Conservation (phyloP, 2,113 vertebrate genomes). For the Marmota monax region DNA sequence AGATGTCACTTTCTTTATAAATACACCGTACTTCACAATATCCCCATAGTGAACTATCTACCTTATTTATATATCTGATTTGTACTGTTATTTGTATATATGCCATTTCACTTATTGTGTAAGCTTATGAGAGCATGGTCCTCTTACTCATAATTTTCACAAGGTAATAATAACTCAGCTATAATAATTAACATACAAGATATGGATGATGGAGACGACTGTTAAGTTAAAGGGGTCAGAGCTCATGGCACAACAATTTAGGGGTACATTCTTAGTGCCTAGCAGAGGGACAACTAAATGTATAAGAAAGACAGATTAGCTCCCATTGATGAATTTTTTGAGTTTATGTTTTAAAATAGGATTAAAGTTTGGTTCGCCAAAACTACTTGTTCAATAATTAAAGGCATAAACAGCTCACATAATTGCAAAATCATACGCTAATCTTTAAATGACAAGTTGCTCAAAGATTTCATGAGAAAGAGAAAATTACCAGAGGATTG, state of each 20-base stretch:
- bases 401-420: not conserved
- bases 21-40: not conserved
- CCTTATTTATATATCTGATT: not conserved
- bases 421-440: not conserved
- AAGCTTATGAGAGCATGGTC: not conserved
- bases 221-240: rapidly evolving
- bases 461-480: slow-evolving; percentile 40
- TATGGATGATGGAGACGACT: not conserved
- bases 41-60: not conserved
- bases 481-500: not conserved
- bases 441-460: not conserved
- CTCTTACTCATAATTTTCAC: not conserved
- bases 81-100: not conserved
- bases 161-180: not conserved
- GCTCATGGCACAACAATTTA: not conserved
- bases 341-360: not conserved
- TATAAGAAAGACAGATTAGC: not conserved
- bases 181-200: not conserved
- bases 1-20: not conserved
- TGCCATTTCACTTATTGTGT: not conserved
- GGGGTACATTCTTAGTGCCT: not conserved
- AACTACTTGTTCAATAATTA: not conserved
- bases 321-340: not conserved
- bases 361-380: not conserved
- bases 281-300: not conserved